Base-by-base conservation (phyloP, 2,113 vertebrate genomes). In the Austrofundulus limnaeus region DNA sequence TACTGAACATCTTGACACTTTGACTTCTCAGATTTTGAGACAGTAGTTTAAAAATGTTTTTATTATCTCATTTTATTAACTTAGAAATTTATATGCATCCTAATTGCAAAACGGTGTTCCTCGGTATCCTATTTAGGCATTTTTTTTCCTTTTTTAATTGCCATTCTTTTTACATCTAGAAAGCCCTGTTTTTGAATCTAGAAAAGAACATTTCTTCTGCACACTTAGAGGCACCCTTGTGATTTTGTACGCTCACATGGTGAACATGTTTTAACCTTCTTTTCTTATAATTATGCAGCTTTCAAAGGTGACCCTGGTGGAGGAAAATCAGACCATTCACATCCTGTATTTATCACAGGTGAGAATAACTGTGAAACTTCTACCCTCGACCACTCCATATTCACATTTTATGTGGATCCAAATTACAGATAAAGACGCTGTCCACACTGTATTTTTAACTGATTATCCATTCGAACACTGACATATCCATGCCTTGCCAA, bases 121-220 rank as follows among this genome's bases (percentile, higher is more conserved):
- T n/a, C n/a, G n/a, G n/a, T n/a, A n/a, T n/a, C n/a, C n/a, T n/a
- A n/a, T n/a, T n/a, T n/a, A n/a, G n/a, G n/a, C n/a, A n/a, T n/a
- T n/a, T n/a, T n/a, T n/a, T n/a, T n/a, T n/a, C n/a, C n/a, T n/a
- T n/a, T n/a, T 43, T 4, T 13, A 2, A 19, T 66, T 59, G 63
- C 66, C 11, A 61, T 70, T 61, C 12, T 68, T 70, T 41, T 43
- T 66, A 75, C 66, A 21, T 17, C 70, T 16, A 45, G 2, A 16
- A 46, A 61, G 45, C 1, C 5, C 41, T 45, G 19, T 57, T 46
- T 59, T 16, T 45, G 39, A 41, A 19, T 12, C 39, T 47, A 70
- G 12, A 21, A 23, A 37, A 59, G 25, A 51, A n/a, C 48, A 59
- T 63, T 56, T 75, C 52, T 56, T 39, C 8, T 0, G 45, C 37